Percentiles rank a stretch among this genome's conserved stretches.
Conservation (phyloP, 2,797 vertebrate genomes). For the Microctenopoma stevenorrisi region DNA sequence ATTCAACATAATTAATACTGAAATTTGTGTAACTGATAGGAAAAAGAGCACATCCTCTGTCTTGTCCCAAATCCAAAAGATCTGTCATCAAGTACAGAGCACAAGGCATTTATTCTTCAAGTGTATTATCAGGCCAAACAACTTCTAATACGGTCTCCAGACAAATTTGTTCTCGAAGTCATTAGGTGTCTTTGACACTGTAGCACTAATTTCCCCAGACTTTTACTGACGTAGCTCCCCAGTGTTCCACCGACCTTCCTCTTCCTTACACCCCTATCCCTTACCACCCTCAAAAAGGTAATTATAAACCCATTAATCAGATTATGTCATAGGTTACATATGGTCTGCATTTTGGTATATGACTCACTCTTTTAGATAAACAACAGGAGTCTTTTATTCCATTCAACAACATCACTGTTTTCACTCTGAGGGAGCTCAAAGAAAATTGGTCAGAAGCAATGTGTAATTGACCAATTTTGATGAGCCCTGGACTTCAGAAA, state of each 20-base stretch:
- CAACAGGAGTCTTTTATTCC: conserved; percentile 78
- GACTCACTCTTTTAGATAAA: conserved; percentile 83
- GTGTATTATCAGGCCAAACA: conserved; percentile 54
- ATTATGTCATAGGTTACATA: conserved; percentile 87
- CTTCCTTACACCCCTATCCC: conserved; percentile 49
- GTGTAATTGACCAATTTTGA: conserved; percentile 80
- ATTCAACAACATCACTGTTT: conserved; percentile 74
- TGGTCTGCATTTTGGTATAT: conserved; percentile 81
- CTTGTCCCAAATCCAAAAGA: conserved; percentile 40
- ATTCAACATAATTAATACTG: conserved; percentile 55
- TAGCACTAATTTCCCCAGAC: conserved; percentile 64
- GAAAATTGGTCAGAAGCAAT: conserved; percentile 72
- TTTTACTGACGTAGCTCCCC: conserved; percentile 56
- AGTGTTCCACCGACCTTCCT: conserved; percentile 42
- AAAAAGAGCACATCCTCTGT: conserved; percentile 33
- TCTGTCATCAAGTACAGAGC: conserved; percentile 43
- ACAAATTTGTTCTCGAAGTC: conserved; percentile 55
- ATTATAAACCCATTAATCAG: conserved; percentile 86
- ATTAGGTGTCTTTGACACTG: conserved; percentile 51
- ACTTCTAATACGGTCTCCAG: conserved; percentile 43
- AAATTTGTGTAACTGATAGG: conserved; percentile 40
- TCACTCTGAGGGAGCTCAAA: conserved; percentile 64
- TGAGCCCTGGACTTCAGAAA: conserved; percentile 57
- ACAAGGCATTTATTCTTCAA: conserved; percentile 43
- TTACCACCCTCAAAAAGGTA: conserved; percentile 67